Evolutionary conservation across 2,888 invertebrate species (phyloP).

Genomic region (Cryptocephalus primarius): DNA sequence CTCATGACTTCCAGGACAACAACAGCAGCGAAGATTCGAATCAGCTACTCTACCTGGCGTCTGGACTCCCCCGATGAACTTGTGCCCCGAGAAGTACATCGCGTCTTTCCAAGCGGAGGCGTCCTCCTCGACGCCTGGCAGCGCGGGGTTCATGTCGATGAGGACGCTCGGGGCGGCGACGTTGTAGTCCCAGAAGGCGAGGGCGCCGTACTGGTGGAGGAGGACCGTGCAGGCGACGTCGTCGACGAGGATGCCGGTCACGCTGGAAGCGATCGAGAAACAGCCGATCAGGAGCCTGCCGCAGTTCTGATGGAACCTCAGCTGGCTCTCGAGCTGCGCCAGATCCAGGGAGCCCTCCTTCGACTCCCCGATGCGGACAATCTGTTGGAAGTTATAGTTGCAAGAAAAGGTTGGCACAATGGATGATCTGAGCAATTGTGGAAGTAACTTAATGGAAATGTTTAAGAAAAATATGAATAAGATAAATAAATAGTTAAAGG

Average conservation of each 20-base stretch:
- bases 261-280: constrained; percentile 45
- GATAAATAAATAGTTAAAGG: no score
- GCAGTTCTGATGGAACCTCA: constrained; percentile 50
- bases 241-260: constrained; percentile 66
- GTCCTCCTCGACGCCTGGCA: constrained; percentile 55
- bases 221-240: constrained; percentile 71
- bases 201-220: constrained; percentile 71
- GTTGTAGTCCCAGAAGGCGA: constrained; percentile 86
- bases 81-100: constrained; percentile 80
- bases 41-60: constrained; percentile 50
- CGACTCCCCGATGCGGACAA: constrained; percentile 68
- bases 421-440: no score
- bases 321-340: constrained; percentile 58
- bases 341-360: constrained; percentile 71
- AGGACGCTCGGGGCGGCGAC: constrained; percentile 69
- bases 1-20: no score
- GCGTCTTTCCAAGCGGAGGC: constrained; percentile 72
- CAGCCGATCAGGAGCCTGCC: constrained; percentile 70
- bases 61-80: constrained; percentile 83
- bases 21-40: no score
- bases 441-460: no score
- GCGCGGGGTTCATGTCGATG: constrained; percentile 76
- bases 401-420: no score
- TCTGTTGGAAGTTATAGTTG: constrained; percentile 46
- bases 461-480: no score